phyloP scores from a whole-genome alignment of 2,888 invertebrate species.

The Drosophila trichaetosa region DNA sequence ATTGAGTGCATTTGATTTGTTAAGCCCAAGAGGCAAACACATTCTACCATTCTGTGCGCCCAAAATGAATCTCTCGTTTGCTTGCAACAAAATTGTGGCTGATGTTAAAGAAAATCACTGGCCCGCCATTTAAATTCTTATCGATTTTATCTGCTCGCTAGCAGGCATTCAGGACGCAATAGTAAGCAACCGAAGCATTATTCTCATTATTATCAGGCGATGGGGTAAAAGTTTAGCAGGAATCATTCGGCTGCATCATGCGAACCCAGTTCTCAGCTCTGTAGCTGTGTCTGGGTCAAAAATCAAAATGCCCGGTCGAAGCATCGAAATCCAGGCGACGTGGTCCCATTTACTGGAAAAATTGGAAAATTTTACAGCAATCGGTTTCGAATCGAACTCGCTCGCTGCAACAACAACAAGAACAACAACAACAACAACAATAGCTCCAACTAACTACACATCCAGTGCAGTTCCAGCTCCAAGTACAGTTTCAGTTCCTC shows the following conservation, averaged over 20 bases:
- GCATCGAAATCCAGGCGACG: not conserved
- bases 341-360: conserved; percentile 22
- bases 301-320: conserved; percentile 16
- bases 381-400: conserved; percentile 52
- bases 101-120: not conserved
- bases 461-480: not conserved
- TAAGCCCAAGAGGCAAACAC: not conserved
- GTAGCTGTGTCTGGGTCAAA: conserved; percentile 24
- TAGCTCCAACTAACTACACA: conserved; percentile 16
- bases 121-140: conserved; percentile 69
- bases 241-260: conserved; percentile 29
- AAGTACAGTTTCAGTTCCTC: conserved; percentile 9
- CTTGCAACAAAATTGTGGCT: not conserved
- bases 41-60: not conserved
- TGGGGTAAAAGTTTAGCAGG: conserved; percentile 1
- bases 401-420: not conserved
- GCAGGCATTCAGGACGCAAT: conserved; percentile 57
- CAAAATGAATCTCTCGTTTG: not conserved
- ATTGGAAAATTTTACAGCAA: conserved; percentile 29
- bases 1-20: not conserved
- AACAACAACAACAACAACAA: conserved; percentile 3
- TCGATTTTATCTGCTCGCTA: conserved; percentile 72
- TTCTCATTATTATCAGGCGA: conserved; percentile 1
- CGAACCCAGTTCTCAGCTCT: conserved; percentile 21
- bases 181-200: conserved; percentile 28